These are phyloP conservation scores for Bubo scandiacus DNA, from an alignment of 2,113 vertebrate species.

Conservation along the genomic window DNA sequence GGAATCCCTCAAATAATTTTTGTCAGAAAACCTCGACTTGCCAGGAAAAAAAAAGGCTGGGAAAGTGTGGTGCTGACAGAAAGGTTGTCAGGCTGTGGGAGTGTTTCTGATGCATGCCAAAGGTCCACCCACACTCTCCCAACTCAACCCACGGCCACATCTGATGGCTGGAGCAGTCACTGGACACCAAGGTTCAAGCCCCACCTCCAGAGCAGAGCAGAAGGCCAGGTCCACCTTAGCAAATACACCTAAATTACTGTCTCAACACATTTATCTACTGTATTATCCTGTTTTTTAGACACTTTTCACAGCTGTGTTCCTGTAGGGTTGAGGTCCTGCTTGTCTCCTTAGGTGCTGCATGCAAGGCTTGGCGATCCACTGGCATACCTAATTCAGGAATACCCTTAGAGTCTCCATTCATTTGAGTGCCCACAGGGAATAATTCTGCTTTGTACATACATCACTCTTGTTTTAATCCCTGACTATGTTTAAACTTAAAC, in stretches of 20 bases:
- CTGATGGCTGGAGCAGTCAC: neutral
- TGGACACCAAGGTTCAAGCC: neutral
- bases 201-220: neutral
- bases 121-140: neutral
- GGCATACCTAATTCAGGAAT: neutral
- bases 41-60: too few species aligned
- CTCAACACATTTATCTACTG: neutral
- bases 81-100: neutral
- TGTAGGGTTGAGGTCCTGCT: neutral
- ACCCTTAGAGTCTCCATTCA: neutral
- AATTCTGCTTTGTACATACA: neutral
- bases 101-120: rapidly evolving
- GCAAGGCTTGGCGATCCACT: neutral
- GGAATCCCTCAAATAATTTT: neutral
- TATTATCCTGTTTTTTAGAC: neutral
- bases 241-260: neutral
- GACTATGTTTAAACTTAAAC: neutral
- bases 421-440: neutral
- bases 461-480: neutral
- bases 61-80: neutral
- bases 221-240: neutral
- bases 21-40: neutral
- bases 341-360: neutral
- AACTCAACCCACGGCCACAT: rapidly evolving
- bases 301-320: neutral